phyloP scores from a whole-genome alignment of 2,797 vertebrate species.

The Melanotaenia pygmaea region DNA sequence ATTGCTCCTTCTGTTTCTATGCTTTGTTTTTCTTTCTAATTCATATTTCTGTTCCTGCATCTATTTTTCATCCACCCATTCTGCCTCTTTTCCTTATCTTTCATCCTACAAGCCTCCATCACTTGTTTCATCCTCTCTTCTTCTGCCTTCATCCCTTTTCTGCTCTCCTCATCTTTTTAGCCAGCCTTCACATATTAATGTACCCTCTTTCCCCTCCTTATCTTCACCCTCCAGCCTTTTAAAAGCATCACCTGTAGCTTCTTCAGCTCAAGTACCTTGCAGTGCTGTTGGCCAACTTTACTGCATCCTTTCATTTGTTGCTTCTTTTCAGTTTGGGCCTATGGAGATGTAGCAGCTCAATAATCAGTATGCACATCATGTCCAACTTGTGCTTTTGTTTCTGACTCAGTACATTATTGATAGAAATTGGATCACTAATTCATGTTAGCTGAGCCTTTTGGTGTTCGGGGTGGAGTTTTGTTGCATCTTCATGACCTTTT shows the following conservation, averaged over 20 bases:
- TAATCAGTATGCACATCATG: constrained; percentile 35
- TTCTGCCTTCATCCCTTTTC: constrained; percentile 10
- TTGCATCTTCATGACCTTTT: constrained; percentile 64
- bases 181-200: constrained; percentile 3
- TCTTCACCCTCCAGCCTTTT: constrained; percentile 5
- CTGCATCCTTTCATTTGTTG: constrained; percentile 19
- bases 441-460: constrained; percentile 58
- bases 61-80: not conserved
- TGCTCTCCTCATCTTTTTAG: not conserved
- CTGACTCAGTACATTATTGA: constrained; percentile 65
- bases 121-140: constrained; percentile 1
- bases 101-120: constrained; percentile 14
- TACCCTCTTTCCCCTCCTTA: not conserved
- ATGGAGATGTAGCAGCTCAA: not conserved
- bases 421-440: constrained; percentile 73
- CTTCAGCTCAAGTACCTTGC: constrained; percentile 10
- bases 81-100: constrained; percentile 11
- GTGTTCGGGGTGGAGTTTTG: constrained; percentile 42
- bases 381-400: constrained; percentile 58
- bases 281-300: constrained; percentile 9
- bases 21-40: constrained; percentile 14
- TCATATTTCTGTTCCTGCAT: constrained; percentile 3
- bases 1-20: not conserved
- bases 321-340: not conserved
- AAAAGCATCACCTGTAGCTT: constrained; percentile 12